Base-by-base conservation (phyloP, 37 sponge, comb jelly and placozoan genomes). In the Aphrocallistes beatrix region DNA sequence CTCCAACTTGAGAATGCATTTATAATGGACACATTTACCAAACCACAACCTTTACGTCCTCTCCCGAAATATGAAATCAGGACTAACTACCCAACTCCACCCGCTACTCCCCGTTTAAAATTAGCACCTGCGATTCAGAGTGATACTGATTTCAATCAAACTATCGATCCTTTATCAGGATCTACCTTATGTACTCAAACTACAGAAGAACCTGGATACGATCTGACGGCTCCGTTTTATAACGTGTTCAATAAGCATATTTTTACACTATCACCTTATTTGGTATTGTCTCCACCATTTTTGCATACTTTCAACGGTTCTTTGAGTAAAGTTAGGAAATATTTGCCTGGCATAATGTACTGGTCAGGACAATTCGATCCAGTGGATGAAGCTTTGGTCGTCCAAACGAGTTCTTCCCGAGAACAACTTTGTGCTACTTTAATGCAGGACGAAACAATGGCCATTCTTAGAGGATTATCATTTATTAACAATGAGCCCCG, bases 321-420 rank as follows among this genome's bases (percentile, higher is more conserved):
- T 0, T 38, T 13, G 37, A 85, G 88, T 23, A 86, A 91, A 37
- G 75, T 90, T 9, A 83, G 85, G 37, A 69, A 82, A 38, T 95
- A 90, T 83, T 83, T 95, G 21, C 89, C 90, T 0, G 50, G 39
- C 0, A 82, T 51, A 23, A 48, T 89, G 34, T 95, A 87, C 85
- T 95, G 92, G 93, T 95, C 95, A 13, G 36, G 87, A 36, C 85
- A 83, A 75, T 94, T 94, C 39, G 47, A 38, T 16, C 51, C 39
- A 81, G n/a, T 60, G 6, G 75, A 60, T 60, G 75, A 21, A 21
- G 10, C 75, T 13, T 8, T 60, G 10, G 17, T 47, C 17, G 21
- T 25, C 34, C 1, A 60, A 6, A 28, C 75, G 21, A 60, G n/a
- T 60, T 60, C 3, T 60, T 60, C 75, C 6, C 8, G 75, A 32